These are phyloP conservation scores for Bombus pyrosoma DNA, from an alignment of 1,140 invertebrate genomes.

Conservation along the genomic window DNA sequence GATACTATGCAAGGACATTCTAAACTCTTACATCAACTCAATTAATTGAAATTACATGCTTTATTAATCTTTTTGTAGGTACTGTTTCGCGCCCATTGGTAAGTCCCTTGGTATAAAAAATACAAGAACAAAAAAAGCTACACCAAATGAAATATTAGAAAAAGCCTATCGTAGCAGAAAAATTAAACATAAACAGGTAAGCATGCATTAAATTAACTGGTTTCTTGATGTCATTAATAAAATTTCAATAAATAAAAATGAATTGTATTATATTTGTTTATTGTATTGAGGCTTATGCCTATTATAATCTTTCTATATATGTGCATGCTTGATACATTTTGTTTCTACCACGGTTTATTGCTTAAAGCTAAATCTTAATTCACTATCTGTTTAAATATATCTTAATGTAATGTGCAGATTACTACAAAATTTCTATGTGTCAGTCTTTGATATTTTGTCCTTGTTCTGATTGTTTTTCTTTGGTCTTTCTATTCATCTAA, in stretches of 20 bases:
- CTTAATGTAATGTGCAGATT: too few relatives aligned
- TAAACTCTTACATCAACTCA: neutral
- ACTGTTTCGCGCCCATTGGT: conserved; percentile 90
- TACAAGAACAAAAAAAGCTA: conserved; percentile 88
- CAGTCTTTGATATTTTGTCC: too few relatives aligned
- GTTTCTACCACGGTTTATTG: too few relatives aligned
- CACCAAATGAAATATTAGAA: conserved; percentile 87
- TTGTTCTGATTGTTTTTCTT: too few relatives aligned
- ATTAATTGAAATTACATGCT: neutral
- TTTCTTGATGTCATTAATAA: neutral
- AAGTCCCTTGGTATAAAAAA: conserved; percentile 90
- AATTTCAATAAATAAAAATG: neutral
- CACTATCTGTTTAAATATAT: too few relatives aligned
- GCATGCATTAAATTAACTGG: neutral
- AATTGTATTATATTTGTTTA: neutral
- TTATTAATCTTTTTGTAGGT: conserved; percentile 81
- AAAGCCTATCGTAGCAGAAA: conserved; percentile 87
- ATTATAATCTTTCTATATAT: too few relatives aligned
- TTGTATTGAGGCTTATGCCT: neutral
- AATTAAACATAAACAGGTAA: conserved; percentile 90
- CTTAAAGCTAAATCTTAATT: too few relatives aligned
- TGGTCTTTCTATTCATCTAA: too few relatives aligned
- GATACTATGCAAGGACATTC: neutral
- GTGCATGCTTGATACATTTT: too few relatives aligned
- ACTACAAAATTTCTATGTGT: too few relatives aligned